Evolutionary conservation across 1,140 invertebrate species (phyloP).

Genomic region (Lordiphosa collinella): DNA sequence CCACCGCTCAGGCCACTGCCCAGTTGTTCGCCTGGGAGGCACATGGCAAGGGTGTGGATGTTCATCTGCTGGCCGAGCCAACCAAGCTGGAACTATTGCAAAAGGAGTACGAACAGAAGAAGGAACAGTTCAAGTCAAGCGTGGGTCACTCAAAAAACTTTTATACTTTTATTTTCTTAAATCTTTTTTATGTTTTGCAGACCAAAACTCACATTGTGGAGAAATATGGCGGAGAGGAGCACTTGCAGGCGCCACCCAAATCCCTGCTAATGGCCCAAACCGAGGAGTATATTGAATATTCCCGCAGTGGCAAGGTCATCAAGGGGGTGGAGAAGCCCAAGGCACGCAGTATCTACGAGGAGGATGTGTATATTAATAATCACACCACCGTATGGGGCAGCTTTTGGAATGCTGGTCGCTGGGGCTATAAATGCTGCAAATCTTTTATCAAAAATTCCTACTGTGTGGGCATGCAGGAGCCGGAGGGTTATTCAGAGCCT

Average conservation of each 20-base stretch:
- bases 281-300: conserved; percentile 98
- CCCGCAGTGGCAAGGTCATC: conserved; percentile 91
- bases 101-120: conserved; percentile 93
- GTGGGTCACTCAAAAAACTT: no score
- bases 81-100: conserved; percentile 97
- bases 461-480: conserved; percentile 79
- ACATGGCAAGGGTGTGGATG: conserved; percentile 94
- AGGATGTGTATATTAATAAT: conserved; percentile 95
- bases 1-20: conserved; percentile 91
- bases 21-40: conserved; percentile 99
- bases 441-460: conserved; percentile 88
- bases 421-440: conserved; percentile 98
- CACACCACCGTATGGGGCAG: conserved; percentile 98
- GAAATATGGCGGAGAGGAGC: conserved; percentile 89
- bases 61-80: conserved; percentile 97
- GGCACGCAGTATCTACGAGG: conserved; percentile 92
- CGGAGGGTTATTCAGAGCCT: conserved; percentile 49
- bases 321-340: conserved; percentile 93
- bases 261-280: conserved; percentile 95
- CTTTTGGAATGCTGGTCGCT: conserved; percentile 93
- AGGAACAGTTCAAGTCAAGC: conserved; percentile 89
- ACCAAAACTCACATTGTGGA: conserved; percentile 76
- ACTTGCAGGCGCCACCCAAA: conserved; percentile 91
- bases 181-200: no score
- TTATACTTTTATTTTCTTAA: no score